A percentile compares a stretch with the other conserved stretches of the same genome.
phyloP scores from a whole-genome alignment of 2,797 vertebrate genomes.

The Sebastes diaconus region DNA sequence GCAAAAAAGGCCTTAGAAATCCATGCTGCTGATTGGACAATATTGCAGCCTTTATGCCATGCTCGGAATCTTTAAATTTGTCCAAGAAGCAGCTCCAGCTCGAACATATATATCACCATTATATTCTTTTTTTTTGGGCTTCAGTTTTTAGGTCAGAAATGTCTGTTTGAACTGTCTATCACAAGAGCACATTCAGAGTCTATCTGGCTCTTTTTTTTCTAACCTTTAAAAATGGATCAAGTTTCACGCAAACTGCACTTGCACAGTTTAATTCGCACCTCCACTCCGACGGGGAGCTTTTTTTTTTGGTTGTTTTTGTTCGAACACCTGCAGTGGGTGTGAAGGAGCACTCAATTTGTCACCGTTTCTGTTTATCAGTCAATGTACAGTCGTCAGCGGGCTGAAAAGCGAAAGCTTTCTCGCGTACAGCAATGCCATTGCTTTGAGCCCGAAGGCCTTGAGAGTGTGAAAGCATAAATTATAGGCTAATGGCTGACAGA shows the following conservation, averaged over 20 bases:
- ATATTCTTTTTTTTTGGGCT: neutral
- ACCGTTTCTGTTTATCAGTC: slow-evolving; percentile 60
- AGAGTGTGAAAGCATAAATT: slow-evolving; percentile 70
- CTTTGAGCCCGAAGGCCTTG: slow-evolving; percentile 39
- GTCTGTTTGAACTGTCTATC: slow-evolving; percentile 18
- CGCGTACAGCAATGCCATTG: slow-evolving; percentile 1
- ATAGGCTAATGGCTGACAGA: slow-evolving; percentile 62
- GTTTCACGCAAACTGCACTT: slow-evolving; percentile 14
- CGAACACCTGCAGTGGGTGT: slow-evolving; percentile 67
- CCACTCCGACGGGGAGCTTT: slow-evolving; percentile 14
- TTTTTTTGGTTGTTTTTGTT: slow-evolving; percentile 42
- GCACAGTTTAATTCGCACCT: slow-evolving; percentile 54
- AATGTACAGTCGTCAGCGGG: slow-evolving; percentile 55
- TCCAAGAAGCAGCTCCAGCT: slow-evolving; percentile 10
- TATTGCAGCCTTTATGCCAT: neutral
- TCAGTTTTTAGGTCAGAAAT: slow-evolving; percentile 8
- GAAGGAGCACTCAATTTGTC: slow-evolving; percentile 52
- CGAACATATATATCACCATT: neutral
- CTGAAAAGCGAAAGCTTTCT: slow-evolving; percentile 63
- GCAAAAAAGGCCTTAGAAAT: slow-evolving; percentile 40
- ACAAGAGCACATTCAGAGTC: neutral
- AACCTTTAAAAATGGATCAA: slow-evolving; percentile 35
- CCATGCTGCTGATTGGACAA: slow-evolving; percentile 34
- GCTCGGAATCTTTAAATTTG: slow-evolving; percentile 7
- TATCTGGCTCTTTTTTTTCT: neutral